Evolutionary conservation across 2,888 invertebrate genomes (phyloP), one percentile per base, ranked within the genome.

Genomic region (Rhingia rostrata): DNA sequence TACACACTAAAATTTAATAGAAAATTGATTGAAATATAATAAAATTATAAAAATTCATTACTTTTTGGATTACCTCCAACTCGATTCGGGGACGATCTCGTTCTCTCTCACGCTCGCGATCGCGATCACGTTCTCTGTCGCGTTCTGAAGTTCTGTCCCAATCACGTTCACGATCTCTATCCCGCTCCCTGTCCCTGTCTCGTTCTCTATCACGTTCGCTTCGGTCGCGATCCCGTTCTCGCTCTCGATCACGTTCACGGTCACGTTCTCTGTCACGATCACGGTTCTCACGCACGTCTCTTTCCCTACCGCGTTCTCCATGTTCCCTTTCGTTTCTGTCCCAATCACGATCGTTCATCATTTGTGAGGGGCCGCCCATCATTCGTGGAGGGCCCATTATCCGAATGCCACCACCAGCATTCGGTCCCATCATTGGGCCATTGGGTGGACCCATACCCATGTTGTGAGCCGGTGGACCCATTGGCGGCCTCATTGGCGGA

Each of bases 81-180:
- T 93, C 93, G 37, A 88, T 87, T 30, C 90, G 89, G 14, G 89
- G 88, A 35, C 91, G 92, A 78, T 84, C 84, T 30, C 86, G 79
- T 14, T 86, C 86, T 58, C 72, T 91, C 90, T 56, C 92, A 88
- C 77, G 67, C 0, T 86, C 86, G 7, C 69, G 49, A 10, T 93
- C 94, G 86, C 93, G 89, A 58, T 92, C 92, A 53, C 92, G 89
- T 7, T 93, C 93, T 85, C 92, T 88, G 6, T 92, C 92, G 1
- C 91, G 89, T 35, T 80, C 80, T 5, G 64, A 60, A 3, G 66
- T 49, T 60, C 82, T 22, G 22, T 80, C 74, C 79, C 92, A 88
- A 53, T 90, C 88, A 43, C 91, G 89, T 43, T 91, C 90, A 6
- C 89, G 43, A 33, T 53, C 53, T 9, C 58, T 22, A 63, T 63